These are phyloP conservation scores for Odontomachus brunneus DNA, from an alignment of 1,140 invertebrate genomes.

Conservation along the genomic window DNA sequence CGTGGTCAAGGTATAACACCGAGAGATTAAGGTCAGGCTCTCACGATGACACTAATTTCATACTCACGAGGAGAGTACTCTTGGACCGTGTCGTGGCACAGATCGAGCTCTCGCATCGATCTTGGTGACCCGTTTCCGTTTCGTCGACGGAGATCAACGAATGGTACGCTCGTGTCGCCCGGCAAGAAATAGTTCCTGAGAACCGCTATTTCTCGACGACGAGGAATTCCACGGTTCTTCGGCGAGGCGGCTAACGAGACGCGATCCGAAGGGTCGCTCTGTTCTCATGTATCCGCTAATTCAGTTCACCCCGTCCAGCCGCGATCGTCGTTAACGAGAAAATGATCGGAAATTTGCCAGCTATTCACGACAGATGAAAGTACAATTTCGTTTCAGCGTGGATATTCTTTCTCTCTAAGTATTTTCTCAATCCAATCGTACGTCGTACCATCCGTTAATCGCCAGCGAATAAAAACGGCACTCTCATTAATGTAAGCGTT, in stretches of 20 bases:
- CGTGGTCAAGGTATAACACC: slow-evolving; percentile 55
- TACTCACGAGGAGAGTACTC: slow-evolving; percentile 71
- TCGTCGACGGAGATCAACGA: slow-evolving; percentile 48
- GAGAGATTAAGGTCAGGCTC: slow-evolving; percentile 63
- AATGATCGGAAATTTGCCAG: not conserved
- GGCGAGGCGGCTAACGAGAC: not conserved
- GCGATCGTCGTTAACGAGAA: too few species aligned
- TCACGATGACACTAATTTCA: slow-evolving; percentile 63
- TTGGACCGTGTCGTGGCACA: slow-evolving; percentile 66
- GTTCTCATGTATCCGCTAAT: not conserved
- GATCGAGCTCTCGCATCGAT: slow-evolving; percentile 59
- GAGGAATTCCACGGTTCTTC: slow-evolving; percentile 16
- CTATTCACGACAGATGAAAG: not conserved
- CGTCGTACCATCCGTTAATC: slow-evolving; percentile 32
- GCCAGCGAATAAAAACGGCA: slow-evolving; percentile 19
- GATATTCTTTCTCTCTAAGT: too few species aligned
- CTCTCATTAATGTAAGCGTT: slow-evolving; percentile 8
- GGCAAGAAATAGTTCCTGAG: slow-evolving; percentile 32
- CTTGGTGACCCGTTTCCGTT: slow-evolving; percentile 52
- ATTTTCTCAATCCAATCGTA: not conserved
- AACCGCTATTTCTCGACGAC: slow-evolving; percentile 14
- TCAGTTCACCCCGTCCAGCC: not conserved
- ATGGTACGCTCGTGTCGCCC: slow-evolving; percentile 10
- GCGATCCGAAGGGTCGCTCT: not conserved
- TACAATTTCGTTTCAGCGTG: not conserved